These are phyloP conservation scores for Bilobella aurantiaca DNA, from an alignment of 1,140 invertebrate species.

Conservation along the genomic window DNA sequence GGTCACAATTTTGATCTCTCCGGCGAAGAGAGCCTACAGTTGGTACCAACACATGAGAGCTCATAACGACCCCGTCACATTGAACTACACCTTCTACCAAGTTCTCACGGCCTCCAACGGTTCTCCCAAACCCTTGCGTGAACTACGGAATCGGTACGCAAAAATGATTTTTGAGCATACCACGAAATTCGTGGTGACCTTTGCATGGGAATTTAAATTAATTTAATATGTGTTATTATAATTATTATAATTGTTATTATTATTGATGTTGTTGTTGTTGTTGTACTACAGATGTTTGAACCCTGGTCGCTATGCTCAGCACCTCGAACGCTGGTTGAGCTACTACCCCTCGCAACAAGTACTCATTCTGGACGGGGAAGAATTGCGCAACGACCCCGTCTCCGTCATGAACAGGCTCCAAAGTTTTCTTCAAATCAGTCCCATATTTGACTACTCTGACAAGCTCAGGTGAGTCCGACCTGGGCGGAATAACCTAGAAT, in stretches of 20 bases:
- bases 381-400: constrained; percentile 76
- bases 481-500: no score
- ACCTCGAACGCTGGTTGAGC: constrained; percentile 88
- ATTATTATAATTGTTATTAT: no score
- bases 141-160: constrained; percentile 65
- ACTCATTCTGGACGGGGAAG: constrained; percentile 87
- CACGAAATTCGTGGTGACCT: no score
- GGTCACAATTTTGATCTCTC: constrained; percentile 89
- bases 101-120: constrained; percentile 82
- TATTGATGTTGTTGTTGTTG: no score
- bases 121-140: constrained; percentile 68
- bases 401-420: constrained; percentile 80
- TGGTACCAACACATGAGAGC: constrained; percentile 97
- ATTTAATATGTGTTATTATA: no score
- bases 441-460: constrained; percentile 77
- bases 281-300: constrained; percentile 86
- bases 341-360: constrained; percentile 82
- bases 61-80: constrained; percentile 78
- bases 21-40: constrained; percentile 89
- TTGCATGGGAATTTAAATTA: no score
- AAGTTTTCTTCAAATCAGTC: constrained; percentile 81
- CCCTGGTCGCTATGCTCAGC: constrained; percentile 91
- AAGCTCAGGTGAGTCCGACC: no score
- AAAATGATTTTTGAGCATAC: no score
- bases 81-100: constrained; percentile 87